phyloP scores from a whole-genome alignment of 92 coral and sea anemone genomes.

The Heliopora coerulea region DNA sequence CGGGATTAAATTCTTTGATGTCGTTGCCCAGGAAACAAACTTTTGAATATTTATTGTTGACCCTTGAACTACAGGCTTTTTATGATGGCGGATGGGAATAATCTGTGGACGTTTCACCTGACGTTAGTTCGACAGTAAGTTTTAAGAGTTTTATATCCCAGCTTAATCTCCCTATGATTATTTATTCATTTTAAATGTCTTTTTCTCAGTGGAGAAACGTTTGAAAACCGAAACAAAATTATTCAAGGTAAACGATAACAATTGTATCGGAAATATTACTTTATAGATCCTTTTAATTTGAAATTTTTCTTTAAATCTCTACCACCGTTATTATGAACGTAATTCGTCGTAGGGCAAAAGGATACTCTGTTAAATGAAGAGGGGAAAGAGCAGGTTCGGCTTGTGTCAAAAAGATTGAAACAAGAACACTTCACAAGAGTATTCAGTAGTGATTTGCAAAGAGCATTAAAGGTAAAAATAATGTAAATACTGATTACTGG shows the following conservation, averaged over 20 bases:
- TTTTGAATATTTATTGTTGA: not conserved
- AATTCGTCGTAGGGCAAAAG: conserved; percentile 55
- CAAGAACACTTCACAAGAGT: conserved; percentile 72
- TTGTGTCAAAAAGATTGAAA: conserved; percentile 63
- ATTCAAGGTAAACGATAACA: conserved; percentile 59
- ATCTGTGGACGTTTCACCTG: conserved; percentile 23
- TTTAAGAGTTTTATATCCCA: not conserved
- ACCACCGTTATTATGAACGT: not conserved
- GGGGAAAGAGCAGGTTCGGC: conserved; percentile 71
- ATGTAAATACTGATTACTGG: not conserved
- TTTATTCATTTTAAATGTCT: not conserved
- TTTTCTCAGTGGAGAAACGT: conserved; percentile 76
- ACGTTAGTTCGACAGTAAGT: conserved; percentile 50
- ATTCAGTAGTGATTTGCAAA: conserved; percentile 77
- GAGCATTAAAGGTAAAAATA: conserved; percentile 68
- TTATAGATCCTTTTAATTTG: not conserved
- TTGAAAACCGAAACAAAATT: conserved; percentile 66
- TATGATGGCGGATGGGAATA: conserved; percentile 2
- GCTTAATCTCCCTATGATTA: not conserved
- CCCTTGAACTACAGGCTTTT: not conserved
- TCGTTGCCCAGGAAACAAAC: not conserved
- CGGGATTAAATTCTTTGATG: too few relatives aligned
- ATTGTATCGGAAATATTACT: not conserved
- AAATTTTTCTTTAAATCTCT: not conserved
- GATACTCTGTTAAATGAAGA: conserved; percentile 69